phyloP scores from a whole-genome alignment of 2,888 invertebrate genomes.

The Crematogaster levior region DNA sequence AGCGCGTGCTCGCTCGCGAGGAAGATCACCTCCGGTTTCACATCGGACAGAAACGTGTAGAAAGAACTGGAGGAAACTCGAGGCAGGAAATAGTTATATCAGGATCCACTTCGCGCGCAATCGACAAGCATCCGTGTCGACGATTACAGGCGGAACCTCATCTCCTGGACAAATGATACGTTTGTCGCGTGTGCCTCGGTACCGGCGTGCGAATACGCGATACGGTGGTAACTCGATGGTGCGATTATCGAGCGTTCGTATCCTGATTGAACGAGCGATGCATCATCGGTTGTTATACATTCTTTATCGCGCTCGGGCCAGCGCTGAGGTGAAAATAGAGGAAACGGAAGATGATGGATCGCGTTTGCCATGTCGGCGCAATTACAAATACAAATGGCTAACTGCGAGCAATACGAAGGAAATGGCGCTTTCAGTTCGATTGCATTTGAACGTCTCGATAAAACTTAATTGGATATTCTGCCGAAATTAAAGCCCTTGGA shows the following conservation, averaged over 20 bases:
- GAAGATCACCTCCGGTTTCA: constrained; percentile 42
- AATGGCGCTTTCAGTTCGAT: constrained; percentile 3
- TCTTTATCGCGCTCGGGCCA: constrained; percentile 9
- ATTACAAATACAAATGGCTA: constrained; percentile 42
- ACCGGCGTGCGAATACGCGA: background rate
- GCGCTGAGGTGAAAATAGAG: constrained; percentile 40
- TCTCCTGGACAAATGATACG: constrained; percentile 38
- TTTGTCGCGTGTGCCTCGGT: constrained; percentile 9
- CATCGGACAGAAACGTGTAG: background rate
- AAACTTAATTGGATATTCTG: background rate
- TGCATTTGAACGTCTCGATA: background rate
- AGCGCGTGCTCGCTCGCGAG: constrained; percentile 41
- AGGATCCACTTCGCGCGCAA: constrained; percentile 24
- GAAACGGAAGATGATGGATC: constrained; percentile 32
- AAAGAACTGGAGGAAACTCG: constrained; percentile 18
- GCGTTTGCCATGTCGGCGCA: constrained; percentile 6
- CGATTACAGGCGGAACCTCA: constrained; percentile 14
- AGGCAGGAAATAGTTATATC: constrained; percentile 48
- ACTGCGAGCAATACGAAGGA: background rate
- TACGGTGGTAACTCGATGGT: constrained; percentile 23
- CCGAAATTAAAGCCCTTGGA: background rate
- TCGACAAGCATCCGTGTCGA: constrained; percentile 27
- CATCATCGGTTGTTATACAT: constrained; percentile 31
- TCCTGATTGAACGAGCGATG: constrained; percentile 43
- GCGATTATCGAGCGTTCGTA: constrained; percentile 44